Evolutionary conservation across 2,113 vertebrate genomes (phyloP), one percentile per base, ranked within the genome.

Genomic region (Oriolus oriolus): DNA sequence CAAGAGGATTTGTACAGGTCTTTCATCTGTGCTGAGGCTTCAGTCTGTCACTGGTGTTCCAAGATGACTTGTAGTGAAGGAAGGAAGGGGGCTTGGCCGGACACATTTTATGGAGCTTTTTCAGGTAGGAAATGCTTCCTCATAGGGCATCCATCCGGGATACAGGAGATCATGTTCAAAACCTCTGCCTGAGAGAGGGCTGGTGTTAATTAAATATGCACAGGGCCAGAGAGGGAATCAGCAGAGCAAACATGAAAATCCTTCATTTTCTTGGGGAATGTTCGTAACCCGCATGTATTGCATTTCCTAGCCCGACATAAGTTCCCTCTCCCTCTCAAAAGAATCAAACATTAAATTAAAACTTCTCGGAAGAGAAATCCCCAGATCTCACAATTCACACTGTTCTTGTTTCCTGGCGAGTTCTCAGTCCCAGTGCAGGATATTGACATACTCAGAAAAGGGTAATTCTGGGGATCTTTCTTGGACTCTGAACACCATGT

Each of bases 331-430:
- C n/a, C 57, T 81, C 94, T 94, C 11, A 1, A 33, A 86, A 70
- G 71, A 93, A 88, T 86, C 83, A 93, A 65, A 50, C 8, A 19
- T 50, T 73, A 91, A 91, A 92, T 93, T 90, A 92, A 90, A 94
- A 95, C 59, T 63, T 81, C 60, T 80, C 59, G 64, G 31, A 80
- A 88, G 39, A 90, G 41, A 84, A 94, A 91, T 87, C 84, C 74
- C 44, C 16, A 47, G 31, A 52, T 79, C 45, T 84, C 33, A 10
- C 64, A 52, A 18, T 54, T 78, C 60, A 33, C 14, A 7, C 33
- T 22, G 0, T 78, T 66, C 65, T 78, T 71, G 69, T 96, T 95
- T 93, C 83, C 74, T 73, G 57, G 27, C 24, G 82, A 16, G 57
- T 76, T 93, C 49, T 85, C 19, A 10, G 66, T 85, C 42, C 47